Evolutionary conservation across 2,113 vertebrate species (phyloP).

Genomic region (Struthidea cinerea): DNA sequence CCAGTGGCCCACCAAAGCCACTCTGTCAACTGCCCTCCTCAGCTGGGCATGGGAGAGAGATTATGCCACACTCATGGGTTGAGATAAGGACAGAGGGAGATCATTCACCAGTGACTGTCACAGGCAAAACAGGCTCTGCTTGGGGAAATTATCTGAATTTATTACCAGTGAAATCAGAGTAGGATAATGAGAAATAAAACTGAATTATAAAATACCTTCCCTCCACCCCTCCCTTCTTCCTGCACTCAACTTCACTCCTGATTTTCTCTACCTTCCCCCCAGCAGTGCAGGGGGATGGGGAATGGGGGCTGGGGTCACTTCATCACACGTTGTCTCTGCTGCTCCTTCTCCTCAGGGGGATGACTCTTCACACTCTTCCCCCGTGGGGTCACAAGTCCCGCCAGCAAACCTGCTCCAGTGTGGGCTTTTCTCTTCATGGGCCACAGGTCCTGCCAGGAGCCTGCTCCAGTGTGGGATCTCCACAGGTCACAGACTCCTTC

Average conservation of each 20-base stretch:
- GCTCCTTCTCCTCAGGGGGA: neutral
- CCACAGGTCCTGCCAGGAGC: neutral
- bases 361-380: neutral
- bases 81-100: neutral
- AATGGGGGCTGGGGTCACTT: neutral
- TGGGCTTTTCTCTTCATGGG: neutral
- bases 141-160: neutral
- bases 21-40: neutral
- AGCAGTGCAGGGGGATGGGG: neutral
- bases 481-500: neutral
- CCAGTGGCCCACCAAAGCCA: neutral
- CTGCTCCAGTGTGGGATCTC: neutral
- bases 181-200: neutral
- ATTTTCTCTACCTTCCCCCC: neutral
- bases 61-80: neutral
- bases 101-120: neutral
- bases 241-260: neutral
- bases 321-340: neutral
- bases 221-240: neutral
- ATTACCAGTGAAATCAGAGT: neutral
- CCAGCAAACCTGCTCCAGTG: neutral
- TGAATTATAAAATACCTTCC: neutral
- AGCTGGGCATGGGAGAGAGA: neutral
- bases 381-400: neutral
- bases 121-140: neutral